phyloP scores from a whole-genome alignment of 2,797 vertebrate species.

The Ptychobarbus kaznakovi region DNA sequence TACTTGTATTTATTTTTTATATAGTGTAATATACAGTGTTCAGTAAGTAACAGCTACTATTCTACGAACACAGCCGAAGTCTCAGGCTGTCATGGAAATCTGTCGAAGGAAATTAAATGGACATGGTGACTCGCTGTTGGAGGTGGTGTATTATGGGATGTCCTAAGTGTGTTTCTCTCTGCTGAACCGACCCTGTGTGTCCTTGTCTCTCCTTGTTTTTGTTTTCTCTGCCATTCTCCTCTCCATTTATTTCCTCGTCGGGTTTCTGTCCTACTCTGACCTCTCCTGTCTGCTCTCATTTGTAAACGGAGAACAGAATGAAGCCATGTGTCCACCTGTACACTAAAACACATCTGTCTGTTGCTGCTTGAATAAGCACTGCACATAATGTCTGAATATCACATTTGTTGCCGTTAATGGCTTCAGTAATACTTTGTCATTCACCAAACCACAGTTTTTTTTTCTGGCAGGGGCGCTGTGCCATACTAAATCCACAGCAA shows the following conservation, averaged over 20 bases:
- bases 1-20: neutral
- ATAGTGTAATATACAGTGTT: neutral
- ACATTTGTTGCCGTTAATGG: neutral
- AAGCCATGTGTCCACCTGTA: conserved; percentile 4
- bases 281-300: conserved; percentile 50
- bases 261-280: conserved; percentile 35
- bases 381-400: neutral
- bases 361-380: conserved; percentile 5
- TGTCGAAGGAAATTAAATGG: conserved; percentile 1
- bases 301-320: neutral
- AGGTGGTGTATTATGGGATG: conserved; percentile 40
- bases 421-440: neutral
- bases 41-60: neutral
- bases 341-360: conserved; percentile 13
- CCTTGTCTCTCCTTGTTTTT: conserved; percentile 1
- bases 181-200: neutral
- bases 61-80: neutral
- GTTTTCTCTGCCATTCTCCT: neutral
- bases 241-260: conserved; percentile 14
- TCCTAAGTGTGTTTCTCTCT: conserved; percentile 16
- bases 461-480: neutral
- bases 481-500: neutral
- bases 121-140: neutral
- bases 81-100: neutral
- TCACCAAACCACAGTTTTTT: neutral